A percentile compares a stretch with the other conserved stretches of the same genome.
phyloP scores from a whole-genome alignment of 2,797 vertebrate genomes.

The Sebastes minor region DNA sequence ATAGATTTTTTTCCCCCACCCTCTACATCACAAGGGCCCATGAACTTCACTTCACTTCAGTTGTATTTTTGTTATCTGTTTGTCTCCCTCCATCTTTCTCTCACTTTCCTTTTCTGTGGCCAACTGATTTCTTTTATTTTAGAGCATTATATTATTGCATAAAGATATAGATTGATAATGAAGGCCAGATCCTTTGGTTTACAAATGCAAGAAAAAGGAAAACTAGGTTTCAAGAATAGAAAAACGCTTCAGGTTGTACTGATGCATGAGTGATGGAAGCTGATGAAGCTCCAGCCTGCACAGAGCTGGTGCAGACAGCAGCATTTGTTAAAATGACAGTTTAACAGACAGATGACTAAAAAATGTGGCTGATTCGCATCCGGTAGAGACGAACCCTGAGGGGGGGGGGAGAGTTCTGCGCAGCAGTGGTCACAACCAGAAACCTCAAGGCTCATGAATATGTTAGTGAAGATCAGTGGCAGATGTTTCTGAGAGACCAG shows the following conservation, averaged over 20 bases:
- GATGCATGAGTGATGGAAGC: constrained; percentile 30
- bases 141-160: neutral
- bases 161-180: neutral
- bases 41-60: neutral
- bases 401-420: neutral
- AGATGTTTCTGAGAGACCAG: constrained; percentile 24
- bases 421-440: constrained; percentile 37
- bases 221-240: constrained; percentile 24
- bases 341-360: constrained; percentile 34
- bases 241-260: neutral
- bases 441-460: constrained; percentile 24
- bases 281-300: neutral
- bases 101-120: neutral
- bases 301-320: constrained; percentile 7
- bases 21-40: neutral
- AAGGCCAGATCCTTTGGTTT: neutral
- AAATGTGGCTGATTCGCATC: constrained; percentile 18
- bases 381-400: constrained; percentile 16
- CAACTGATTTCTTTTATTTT: neutral
- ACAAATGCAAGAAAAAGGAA: neutral
- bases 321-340: constrained; percentile 23
- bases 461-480: constrained; percentile 29
- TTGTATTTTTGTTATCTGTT: neutral
- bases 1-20: no score
- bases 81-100: neutral